Percentiles rank a stretch among this genome's conserved stretches.
Conservation (phyloP, 2,113 vertebrate genomes). For the Shinisaurus crocodilurus region DNA sequence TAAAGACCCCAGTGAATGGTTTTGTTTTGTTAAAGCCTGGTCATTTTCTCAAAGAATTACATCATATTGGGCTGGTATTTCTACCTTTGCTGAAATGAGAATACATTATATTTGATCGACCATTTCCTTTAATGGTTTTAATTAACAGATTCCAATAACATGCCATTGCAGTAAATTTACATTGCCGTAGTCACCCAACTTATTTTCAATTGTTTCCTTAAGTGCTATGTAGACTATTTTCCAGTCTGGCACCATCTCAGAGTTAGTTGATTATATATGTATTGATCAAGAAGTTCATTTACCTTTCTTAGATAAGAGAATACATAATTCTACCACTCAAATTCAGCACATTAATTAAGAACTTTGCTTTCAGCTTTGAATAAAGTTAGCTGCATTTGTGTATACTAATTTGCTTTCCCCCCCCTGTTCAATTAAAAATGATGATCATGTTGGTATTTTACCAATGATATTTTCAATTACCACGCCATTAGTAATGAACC, state of each 20-base stretch:
- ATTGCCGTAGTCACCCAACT: not conserved
- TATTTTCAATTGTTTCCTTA: not conserved
- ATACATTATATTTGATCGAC: not conserved
- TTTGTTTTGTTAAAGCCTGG: not conserved
- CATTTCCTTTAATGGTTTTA: not conserved
- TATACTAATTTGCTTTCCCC: not conserved
- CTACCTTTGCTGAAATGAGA: not conserved
- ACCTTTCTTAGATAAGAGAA: not conserved
- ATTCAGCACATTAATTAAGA: not conserved
- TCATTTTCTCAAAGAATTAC: not conserved
- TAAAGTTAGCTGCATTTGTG: not conserved
- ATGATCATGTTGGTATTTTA: not conserved
- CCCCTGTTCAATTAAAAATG: not conserved
- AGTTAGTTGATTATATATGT: conserved; percentile 4
- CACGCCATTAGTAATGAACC: not conserved
- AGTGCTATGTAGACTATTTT: not conserved
- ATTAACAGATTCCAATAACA: not conserved
- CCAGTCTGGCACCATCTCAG: not conserved
- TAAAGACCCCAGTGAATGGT: not conserved
- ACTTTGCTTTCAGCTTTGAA: not conserved
- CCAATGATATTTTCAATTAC: not conserved
- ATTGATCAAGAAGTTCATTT: not conserved
- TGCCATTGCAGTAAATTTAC: not conserved
- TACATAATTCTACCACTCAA: not conserved
- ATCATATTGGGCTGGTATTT: not conserved